These are phyloP conservation scores for Zapus hudsonius DNA, from an alignment of 2,113 vertebrate species.

Conservation along the genomic window DNA sequence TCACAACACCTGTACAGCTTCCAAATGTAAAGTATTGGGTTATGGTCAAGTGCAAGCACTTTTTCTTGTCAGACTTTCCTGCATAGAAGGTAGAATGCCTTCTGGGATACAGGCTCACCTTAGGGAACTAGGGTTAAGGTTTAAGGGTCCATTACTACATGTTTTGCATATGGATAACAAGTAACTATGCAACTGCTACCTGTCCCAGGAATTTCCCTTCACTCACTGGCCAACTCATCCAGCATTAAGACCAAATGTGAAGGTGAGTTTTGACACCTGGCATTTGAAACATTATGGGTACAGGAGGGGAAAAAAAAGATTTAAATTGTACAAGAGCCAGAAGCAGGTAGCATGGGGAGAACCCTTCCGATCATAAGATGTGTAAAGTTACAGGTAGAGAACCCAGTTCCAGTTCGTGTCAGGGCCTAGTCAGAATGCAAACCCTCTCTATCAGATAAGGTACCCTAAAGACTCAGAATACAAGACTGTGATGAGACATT, in stretches of 20 bases:
- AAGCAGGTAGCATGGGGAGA: neutral
- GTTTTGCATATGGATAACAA: neutral
- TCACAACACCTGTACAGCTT: neutral
- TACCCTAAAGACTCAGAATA: neutral
- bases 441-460: constrained; percentile 27
- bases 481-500: neutral
- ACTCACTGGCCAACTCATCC: neutral
- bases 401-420: neutral
- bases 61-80: neutral
- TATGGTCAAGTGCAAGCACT: neutral
- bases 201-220: neutral
- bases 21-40: neutral
- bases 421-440: constrained; percentile 41
- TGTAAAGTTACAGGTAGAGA: neutral
- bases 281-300: neutral
- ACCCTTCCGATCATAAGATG: neutral
- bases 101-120: neutral
- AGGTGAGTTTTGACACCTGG: neutral
- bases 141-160: neutral
- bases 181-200: neutral
- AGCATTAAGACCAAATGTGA: neutral
- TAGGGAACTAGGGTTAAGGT: neutral
- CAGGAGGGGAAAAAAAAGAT: neutral
- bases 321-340: neutral
- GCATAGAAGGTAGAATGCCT: neutral